Conservation (phyloP, 1,140 invertebrate species). For the Drosophila bifasciata region DNA sequence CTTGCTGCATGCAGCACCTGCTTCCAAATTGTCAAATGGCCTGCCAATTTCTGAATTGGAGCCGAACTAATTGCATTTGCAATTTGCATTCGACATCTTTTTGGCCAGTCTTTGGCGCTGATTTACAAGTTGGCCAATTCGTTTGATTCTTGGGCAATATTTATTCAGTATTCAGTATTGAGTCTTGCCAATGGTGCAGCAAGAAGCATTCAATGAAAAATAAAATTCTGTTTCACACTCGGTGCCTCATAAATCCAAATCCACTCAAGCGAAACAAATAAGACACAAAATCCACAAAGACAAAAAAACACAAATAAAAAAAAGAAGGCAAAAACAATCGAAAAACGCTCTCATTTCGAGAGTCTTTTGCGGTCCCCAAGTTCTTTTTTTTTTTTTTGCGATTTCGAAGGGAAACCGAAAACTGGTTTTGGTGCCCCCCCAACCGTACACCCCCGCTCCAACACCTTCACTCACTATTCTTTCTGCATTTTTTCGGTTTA, state of each 20-base stretch:
- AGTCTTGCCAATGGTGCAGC: slow-evolving; percentile 35
- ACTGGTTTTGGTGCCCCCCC: slow-evolving; percentile 31
- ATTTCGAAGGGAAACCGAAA: slow-evolving; percentile 53
- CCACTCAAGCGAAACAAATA: slow-evolving; percentile 47
- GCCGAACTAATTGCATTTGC: slow-evolving; percentile 75
- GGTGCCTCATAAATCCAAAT: slow-evolving; percentile 49
- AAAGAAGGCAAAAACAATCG: neutral
- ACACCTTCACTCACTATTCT: slow-evolving; percentile 11
- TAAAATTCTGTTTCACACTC: slow-evolving; percentile 56
- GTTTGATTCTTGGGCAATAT: slow-evolving; percentile 66
- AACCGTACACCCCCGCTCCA: slow-evolving; percentile 2
- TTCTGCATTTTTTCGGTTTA: slow-evolving; percentile 16
- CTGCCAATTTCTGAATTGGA: slow-evolving; percentile 68
- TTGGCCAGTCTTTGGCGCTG: slow-evolving; percentile 34
- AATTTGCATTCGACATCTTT: slow-evolving; percentile 58
- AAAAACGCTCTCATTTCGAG: slow-evolving; percentile 24
- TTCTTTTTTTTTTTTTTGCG: slow-evolving; percentile 43
- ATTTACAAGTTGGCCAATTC: slow-evolving; percentile 36
- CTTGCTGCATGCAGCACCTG: slow-evolving; percentile 56
- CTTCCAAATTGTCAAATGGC: slow-evolving; percentile 44
- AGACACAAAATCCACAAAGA: slow-evolving; percentile 22
- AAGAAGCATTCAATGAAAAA: slow-evolving; percentile 46
- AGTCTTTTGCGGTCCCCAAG: slow-evolving; percentile 36
- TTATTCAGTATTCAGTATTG: too few species aligned
- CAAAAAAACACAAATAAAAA: slow-evolving; percentile 2